Base-by-base conservation (phyloP, 2,113 vertebrate genomes). In the Bungarus multicinctus region DNA sequence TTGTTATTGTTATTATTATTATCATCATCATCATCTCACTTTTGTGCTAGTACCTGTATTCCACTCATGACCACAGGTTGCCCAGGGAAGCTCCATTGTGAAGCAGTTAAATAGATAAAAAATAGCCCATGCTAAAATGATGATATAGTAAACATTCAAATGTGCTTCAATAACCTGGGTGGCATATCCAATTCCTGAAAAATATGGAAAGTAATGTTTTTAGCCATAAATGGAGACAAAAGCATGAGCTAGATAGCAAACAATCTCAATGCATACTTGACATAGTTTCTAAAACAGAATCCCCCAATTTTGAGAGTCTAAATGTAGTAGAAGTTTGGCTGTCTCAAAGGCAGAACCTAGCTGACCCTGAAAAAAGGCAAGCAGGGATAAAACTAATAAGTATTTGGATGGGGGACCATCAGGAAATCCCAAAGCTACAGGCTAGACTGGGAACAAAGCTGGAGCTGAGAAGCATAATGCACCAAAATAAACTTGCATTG, bases 81-180 rank as follows among this genome's bases (percentile, higher is more conserved):
- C 99, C 99, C 99, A 99, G 89, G 99, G 99, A 47, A 99, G 98
- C 93, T 99, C 99, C 0, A 98, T 98, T 92, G 99, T 99, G 95
- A 99, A 99, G 97, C 99, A 99, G 96, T 99, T 99, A 96, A 99
- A 98, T 97, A 99, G 98, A 97, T 99, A 99, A 98, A 99, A 99
- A 96, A 99, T 99, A 92, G 99, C 99, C 99, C 99, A 99, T 5
- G 99, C 98, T 96, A 99, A 97, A 96, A 99, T 99, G 91, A 99
- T 99, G 97, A 99, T 98, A 94, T 99, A 99, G 96, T 99, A 99
- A 3, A 99, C 98, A 14, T 99, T 99, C 52, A 99, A 97, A 96
- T 99, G 98, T 39, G 99, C 99, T 95, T 99, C 98, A 53, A 99
- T 99, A 96, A 99, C 99, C 97, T 99, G 99, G 0, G 99, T 99